Conservation (phyloP, 1,140 invertebrate genomes). For the Aradophagus sp. region DNA sequence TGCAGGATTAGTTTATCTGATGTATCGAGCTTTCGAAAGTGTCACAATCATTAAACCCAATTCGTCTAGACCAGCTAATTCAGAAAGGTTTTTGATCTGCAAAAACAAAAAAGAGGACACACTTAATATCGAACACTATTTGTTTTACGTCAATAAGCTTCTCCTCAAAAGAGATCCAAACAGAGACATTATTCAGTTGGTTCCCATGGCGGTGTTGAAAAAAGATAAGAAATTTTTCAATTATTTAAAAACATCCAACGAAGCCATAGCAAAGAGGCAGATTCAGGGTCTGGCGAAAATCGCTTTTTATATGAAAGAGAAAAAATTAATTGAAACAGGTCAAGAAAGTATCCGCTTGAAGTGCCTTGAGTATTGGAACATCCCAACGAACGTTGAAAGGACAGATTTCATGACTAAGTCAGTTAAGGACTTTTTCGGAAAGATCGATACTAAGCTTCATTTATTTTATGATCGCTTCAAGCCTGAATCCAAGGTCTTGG, state of each 20-base stretch:
- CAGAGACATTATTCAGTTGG: conserved; percentile 77
- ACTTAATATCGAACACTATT: conserved; percentile 80
- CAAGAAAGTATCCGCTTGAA: conserved; percentile 83
- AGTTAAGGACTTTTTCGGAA: conserved; percentile 2
- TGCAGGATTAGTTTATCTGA: conserved; percentile 93
- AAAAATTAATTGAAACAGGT: conserved; percentile 80
- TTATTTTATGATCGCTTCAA: not conserved
- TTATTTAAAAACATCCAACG: conserved; percentile 89
- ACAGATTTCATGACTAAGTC: conserved; percentile 20
- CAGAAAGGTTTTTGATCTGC: conserved; percentile 97
- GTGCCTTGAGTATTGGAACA: conserved; percentile 86
- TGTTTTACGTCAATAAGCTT: conserved; percentile 81
- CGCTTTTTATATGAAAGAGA: conserved; percentile 84
- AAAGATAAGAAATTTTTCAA: conserved; percentile 82
- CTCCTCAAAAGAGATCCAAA: conserved; percentile 73
- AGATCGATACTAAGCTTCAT: not conserved
- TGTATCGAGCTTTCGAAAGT: conserved; percentile 91
- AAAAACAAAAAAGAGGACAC: conserved; percentile 81
- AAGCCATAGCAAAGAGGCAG: conserved; percentile 81
- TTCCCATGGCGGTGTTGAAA: conserved; percentile 82
- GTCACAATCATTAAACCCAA: conserved; percentile 96
- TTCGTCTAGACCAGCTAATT: conserved; percentile 96
- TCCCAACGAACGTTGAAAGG: conserved; percentile 69
- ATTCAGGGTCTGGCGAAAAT: conserved; percentile 87
- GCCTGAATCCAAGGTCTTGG: not conserved